A percentile compares a stretch with the other conserved stretches of the same genome.
Evolutionary conservation across 1,140 invertebrate genomes (phyloP).

Genomic region (Nomia melanderi): DNA sequence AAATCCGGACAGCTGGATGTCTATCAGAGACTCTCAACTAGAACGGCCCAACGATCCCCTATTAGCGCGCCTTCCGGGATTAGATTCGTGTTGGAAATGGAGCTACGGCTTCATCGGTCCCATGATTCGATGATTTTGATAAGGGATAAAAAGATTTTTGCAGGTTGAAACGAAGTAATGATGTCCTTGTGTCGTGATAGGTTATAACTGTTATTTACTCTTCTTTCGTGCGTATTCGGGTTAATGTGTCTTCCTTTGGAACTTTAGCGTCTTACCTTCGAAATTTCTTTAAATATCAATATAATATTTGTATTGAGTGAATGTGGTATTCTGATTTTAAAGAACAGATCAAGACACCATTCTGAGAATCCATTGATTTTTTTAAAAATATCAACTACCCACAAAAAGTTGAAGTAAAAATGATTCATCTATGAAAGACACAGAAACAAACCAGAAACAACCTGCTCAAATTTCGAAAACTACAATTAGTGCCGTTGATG

Average conservation of each 20-base stretch:
- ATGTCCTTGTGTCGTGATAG: not conserved
- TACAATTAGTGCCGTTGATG: not conserved
- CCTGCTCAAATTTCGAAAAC: not conserved
- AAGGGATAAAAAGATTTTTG: slow-evolving; percentile 7
- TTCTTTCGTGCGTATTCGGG: not conserved
- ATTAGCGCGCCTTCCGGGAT: not conserved
- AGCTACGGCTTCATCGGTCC: too few species aligned
- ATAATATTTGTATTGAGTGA: too few species aligned
- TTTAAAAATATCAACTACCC: too few species aligned
- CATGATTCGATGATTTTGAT: not conserved
- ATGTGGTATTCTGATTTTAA: too few species aligned
- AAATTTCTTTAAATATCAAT: too few species aligned
- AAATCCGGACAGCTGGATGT: slow-evolving; percentile 80
- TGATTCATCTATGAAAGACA: too few species aligned
- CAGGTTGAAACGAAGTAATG: not conserved
- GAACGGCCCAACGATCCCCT: not conserved
- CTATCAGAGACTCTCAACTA: slow-evolving; percentile 72
- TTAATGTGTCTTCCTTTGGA: not conserved
- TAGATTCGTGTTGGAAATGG: too few species aligned
- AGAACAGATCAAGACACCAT: too few species aligned
- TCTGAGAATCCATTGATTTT: too few species aligned
- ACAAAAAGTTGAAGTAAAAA: too few species aligned
- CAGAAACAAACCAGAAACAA: not conserved
- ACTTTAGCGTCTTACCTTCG: not conserved
- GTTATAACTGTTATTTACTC: too few species aligned